A percentile compares a stretch with the other conserved stretches of the same genome.
phyloP scores from a whole-genome alignment of 2,797 vertebrate species.

The Forpus xanthops region DNA sequence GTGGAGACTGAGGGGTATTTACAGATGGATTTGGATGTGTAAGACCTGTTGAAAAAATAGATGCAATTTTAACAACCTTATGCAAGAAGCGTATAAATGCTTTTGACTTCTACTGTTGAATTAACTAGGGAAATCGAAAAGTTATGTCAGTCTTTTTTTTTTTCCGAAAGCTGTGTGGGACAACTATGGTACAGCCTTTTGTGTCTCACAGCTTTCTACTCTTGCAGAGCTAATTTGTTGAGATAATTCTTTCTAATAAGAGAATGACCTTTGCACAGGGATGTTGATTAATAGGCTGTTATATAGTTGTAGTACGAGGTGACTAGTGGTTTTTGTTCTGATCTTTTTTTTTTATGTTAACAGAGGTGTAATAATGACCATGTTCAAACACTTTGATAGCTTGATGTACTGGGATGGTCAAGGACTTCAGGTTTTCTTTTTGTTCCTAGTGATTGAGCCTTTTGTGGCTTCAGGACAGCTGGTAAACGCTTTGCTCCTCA shows the following conservation, averaged over 20 bases:
- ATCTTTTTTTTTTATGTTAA: not conserved
- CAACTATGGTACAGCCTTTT: not conserved
- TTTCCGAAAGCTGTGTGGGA: not conserved
- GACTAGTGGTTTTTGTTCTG: not conserved
- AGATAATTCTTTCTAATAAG: not conserved
- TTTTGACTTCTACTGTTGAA: not conserved
- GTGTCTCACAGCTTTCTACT: not conserved
- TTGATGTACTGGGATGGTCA: not conserved
- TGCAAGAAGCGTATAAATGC: not conserved
- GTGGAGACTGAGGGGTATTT: slow-evolving; percentile 23
- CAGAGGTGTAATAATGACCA: not conserved
- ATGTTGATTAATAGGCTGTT: not conserved
- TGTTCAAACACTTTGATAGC: not conserved
- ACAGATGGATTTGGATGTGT: slow-evolving; percentile 26
- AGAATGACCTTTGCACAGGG: not conserved
- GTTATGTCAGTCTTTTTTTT: not conserved
- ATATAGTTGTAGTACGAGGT: not conserved
- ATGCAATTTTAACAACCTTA: slow-evolving; percentile 24
- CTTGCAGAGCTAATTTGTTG: not conserved
- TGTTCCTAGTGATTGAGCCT: not conserved
- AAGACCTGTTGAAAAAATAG: slow-evolving; percentile 18
- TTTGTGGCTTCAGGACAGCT: not conserved
- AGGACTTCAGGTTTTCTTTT: not conserved
- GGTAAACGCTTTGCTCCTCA: not conserved
- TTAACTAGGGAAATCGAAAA: not conserved